phyloP scores from a whole-genome alignment of 1,140 invertebrate species.

The Batillaria attramentaria region DNA sequence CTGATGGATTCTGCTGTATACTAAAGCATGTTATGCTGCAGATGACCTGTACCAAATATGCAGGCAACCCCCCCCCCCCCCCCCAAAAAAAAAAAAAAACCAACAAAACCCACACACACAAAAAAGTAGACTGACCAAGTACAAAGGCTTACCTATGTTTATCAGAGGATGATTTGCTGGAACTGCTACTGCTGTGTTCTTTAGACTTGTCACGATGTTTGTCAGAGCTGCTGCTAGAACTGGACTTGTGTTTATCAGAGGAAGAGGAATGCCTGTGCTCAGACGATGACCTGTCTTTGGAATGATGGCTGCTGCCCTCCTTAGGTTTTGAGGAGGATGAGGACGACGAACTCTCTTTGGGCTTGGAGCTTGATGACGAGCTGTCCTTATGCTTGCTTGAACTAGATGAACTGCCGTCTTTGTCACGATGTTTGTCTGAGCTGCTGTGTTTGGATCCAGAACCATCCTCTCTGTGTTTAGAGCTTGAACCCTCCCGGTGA shows the following conservation, averaged over 20 bases:
- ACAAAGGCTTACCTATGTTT: slow-evolving; percentile 46
- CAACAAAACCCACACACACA: no score
- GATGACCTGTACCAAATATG: no score
- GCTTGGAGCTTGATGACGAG: slow-evolving; percentile 49
- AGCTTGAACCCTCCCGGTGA: slow-evolving; percentile 24
- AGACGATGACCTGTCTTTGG: slow-evolving; percentile 68
- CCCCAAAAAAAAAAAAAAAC: no score
- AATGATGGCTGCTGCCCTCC: slow-evolving; percentile 74
- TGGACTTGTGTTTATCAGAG: slow-evolving; percentile 51
- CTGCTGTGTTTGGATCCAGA: slow-evolving; percentile 74
- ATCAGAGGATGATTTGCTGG: slow-evolving; percentile 49
- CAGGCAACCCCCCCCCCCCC: no score
- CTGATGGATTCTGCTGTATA: no score
- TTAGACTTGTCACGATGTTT: slow-evolving; percentile 38
- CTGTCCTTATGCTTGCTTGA: slow-evolving; percentile 70
- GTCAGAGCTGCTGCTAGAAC: slow-evolving; percentile 29
- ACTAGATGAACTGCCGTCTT: slow-evolving; percentile 78
- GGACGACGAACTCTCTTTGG: slow-evolving; percentile 55
- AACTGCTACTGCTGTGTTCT: slow-evolving; percentile 26
- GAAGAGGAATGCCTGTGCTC: slow-evolving; percentile 47
- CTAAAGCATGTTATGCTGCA: no score
- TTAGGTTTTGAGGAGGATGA: slow-evolving; percentile 32
- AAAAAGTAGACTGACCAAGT: slow-evolving; percentile 43
- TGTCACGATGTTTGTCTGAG: slow-evolving; percentile 75
- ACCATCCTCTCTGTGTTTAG: slow-evolving; percentile 33